Evolutionary conservation across 2,797 vertebrate species (phyloP).

Genomic region (Phaenicophaeus curvirostris): DNA sequence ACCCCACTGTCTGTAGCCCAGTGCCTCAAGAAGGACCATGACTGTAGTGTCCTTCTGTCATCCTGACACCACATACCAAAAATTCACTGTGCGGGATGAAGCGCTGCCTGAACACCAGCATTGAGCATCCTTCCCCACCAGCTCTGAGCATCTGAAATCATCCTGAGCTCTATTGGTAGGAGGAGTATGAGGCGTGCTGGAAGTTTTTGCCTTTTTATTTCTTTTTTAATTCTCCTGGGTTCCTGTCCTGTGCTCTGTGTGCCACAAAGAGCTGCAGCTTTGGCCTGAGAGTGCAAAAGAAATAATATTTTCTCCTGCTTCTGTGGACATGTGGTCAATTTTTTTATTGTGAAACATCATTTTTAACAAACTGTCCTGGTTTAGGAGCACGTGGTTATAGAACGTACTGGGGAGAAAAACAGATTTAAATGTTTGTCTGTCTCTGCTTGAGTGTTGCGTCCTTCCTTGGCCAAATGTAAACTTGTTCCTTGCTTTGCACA

Average conservation of each 20-base stretch:
- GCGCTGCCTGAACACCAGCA: rapidly evolving
- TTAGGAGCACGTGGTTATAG: not conserved
- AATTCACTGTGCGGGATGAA: not conserved
- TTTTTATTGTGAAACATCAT: not conserved
- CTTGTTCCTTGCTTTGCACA: not conserved
- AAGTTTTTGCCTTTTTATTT: not conserved
- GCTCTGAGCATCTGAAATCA: not conserved
- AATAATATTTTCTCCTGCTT: not conserved
- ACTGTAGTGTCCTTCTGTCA: not conserved
- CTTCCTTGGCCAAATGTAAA: not conserved
- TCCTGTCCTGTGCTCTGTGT: not conserved
- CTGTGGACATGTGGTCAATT: not conserved
- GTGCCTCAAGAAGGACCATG: not conserved
- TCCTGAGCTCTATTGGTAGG: not conserved
- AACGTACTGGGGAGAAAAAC: not conserved
- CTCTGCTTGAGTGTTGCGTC: not conserved
- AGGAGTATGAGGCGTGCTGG: too few relatives aligned
- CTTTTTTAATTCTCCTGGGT: not conserved
- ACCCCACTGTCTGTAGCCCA: rapidly evolving
- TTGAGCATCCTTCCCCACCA: not conserved
- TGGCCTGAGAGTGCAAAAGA: not conserved
- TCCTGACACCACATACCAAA: not conserved
- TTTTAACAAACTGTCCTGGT: not conserved
- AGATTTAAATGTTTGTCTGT: not conserved
- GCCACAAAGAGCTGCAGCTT: not conserved